Conservation (phyloP, 92 coral and sea anemone species). For the Heteractis magnifica region DNA sequence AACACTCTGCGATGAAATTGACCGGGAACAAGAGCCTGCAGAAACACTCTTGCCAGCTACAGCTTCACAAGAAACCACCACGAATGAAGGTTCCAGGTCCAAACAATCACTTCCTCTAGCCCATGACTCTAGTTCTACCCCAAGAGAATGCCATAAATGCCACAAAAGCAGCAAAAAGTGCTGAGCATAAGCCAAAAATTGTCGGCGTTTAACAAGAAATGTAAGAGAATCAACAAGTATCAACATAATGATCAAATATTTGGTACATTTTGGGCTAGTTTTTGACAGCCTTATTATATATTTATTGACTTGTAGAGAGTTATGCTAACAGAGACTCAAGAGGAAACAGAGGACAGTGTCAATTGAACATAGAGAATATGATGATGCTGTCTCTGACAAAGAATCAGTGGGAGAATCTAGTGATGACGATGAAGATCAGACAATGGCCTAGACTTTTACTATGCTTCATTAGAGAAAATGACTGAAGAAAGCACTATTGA, state of each 20-base stretch:
- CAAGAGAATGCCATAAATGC: neutral
- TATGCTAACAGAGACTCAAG: neutral
- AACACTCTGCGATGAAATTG: neutral
- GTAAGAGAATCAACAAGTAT: neutral
- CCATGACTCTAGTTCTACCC: neutral
- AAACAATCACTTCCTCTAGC: no score
- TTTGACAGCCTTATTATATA: neutral
- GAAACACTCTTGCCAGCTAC: neutral
- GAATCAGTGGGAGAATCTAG: neutral
- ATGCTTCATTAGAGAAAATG: neutral
- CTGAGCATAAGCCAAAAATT: neutral
- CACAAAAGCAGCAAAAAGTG: neutral
- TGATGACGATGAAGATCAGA: neutral
- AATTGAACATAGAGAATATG: neutral
- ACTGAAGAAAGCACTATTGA: neutral
- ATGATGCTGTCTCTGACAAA: neutral
- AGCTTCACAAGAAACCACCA: neutral
- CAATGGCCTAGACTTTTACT: neutral
- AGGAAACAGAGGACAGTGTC: neutral
- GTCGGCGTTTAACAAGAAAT: neutral
- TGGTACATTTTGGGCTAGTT: neutral
- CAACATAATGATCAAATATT: no score
- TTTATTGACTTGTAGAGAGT: neutral
- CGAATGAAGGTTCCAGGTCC: no score
- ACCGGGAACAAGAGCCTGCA: neutral